These are phyloP conservation scores for Ia io DNA, from an alignment of 2,113 vertebrate genomes.

Conservation along the genomic window DNA sequence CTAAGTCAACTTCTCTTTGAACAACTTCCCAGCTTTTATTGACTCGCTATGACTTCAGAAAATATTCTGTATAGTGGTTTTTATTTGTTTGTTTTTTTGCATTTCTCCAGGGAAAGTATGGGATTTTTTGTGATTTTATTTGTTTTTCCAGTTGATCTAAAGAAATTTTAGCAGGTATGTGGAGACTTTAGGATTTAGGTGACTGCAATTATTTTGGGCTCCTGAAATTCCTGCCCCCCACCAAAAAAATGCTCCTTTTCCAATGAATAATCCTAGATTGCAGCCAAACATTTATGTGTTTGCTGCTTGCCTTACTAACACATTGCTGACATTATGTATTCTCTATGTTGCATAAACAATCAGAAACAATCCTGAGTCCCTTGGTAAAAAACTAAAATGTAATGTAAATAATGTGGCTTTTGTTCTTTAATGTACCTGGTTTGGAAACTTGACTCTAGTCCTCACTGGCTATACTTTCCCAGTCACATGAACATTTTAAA, in stretches of 20 bases:
- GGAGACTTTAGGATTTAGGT: not conserved
- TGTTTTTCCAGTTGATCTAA: not conserved
- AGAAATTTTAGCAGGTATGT: not conserved
- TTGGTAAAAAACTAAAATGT: not conserved
- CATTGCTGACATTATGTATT: not conserved
- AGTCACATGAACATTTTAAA: not conserved
- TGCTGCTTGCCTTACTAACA: not conserved
- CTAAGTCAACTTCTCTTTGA: not conserved
- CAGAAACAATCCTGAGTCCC: not conserved
- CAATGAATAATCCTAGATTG: not conserved
- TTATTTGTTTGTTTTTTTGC: not conserved
- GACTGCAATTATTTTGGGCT: not conserved
- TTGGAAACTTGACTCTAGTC: not conserved
- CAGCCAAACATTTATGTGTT: not conserved
- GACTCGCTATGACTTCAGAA: not conserved
- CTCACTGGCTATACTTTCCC: not conserved
- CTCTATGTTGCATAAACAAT: not conserved
- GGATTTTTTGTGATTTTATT: not conserved
- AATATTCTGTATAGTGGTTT: not conserved
- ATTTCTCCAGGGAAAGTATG: not conserved
- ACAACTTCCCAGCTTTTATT: not conserved
- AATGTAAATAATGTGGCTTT: not conserved
- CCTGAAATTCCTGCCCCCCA: not conserved
- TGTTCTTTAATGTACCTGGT: not conserved
- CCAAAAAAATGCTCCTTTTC: not conserved